Conservation (phyloP, 1,140 invertebrate species). For the Tetramorium simillimum region DNA sequence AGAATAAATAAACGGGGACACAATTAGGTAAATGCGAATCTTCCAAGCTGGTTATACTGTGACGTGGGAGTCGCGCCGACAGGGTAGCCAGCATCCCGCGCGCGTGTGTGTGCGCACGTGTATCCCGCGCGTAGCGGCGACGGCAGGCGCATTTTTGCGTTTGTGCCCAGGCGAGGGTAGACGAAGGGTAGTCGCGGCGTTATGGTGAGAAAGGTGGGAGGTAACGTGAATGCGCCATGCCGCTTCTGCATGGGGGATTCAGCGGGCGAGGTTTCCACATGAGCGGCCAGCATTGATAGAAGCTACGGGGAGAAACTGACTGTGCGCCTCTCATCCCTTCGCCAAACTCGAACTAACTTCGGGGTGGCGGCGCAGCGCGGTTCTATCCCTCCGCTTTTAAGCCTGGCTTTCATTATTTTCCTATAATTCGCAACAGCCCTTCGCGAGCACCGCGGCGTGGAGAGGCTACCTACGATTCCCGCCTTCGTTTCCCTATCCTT, state of each 20-base stretch:
- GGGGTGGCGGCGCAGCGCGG: conserved; percentile 61
- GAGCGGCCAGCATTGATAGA: conserved; percentile 84
- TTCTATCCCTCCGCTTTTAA: conserved; percentile 76
- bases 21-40: conserved; percentile 85
- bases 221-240: conserved; percentile 77
- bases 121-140: conserved; percentile 38
- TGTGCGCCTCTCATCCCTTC: conserved; percentile 81
- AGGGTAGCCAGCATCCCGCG: neutral
- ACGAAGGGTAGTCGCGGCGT: conserved; percentile 64
- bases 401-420: conserved; percentile 84
- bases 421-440: conserved; percentile 84
- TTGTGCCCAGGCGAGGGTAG: conserved; percentile 58
- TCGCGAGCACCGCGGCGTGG: conserved; percentile 51
- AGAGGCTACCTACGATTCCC: conserved; percentile 58
- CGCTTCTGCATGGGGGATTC: conserved; percentile 81
- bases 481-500: conserved; percentile 13
- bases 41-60: conserved; percentile 79
- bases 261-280: conserved; percentile 83
- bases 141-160: conserved; percentile 54
- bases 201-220: conserved; percentile 85
- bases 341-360: conserved; percentile 81
- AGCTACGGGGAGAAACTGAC: conserved; percentile 79
- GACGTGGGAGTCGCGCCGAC: conserved; percentile 69
- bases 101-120: conserved; percentile 30
- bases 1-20: conserved; percentile 83